Evolutionary conservation across 2,113 vertebrate genomes (phyloP), one percentile per base, ranked within the genome.

Genomic region (Tetrao urogallus): DNA sequence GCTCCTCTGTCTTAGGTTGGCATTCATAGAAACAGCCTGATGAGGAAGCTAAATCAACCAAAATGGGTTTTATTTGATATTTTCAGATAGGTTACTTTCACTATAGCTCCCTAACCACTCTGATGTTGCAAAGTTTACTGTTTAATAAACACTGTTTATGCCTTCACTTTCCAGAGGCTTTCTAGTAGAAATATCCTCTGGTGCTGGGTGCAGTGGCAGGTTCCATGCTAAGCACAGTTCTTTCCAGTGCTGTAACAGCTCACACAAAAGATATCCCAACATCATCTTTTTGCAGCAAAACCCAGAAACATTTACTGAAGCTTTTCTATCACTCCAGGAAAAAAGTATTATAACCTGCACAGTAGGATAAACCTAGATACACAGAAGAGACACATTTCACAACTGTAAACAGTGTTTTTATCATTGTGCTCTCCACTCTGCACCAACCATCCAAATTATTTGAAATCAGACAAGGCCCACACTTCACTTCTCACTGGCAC

Each of bases 1-100:
- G 2, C 10, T 52, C 30, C 30, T 36, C 25, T 40, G 32, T 56
- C 42, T 60, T 10, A 3, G 0, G 0, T 5, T 27, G 15, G 25
- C 18, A 73, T 6, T 34, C 38, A 1, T 22, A 38, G 17, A 79
- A 89, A 85, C 5, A 25, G 11, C 3, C 27, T 21, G 6, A 40
- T 43, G 13, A 70, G 20, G 24, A 83, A 86, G 34, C 4, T 47
- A 76, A 30, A 56, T 11, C 0, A n/a, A 9, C 48, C 47, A 1
- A 22, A 64, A 19, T 13, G 10, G 73, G 3, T 30, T 58, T 48
- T 21, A 8, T 28, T 64, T 72, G 54, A 2, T 42, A 10, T 65
- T 90, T 73, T 57, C 66, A 58, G 36, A 57, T 63, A 76, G 4
- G 5, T 38, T 43, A 30, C 17, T 32, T 36, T 92, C 30, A 8